Conservation (phyloP, 2,888 invertebrate genomes). For the Pachymerium ferrugineum region DNA sequence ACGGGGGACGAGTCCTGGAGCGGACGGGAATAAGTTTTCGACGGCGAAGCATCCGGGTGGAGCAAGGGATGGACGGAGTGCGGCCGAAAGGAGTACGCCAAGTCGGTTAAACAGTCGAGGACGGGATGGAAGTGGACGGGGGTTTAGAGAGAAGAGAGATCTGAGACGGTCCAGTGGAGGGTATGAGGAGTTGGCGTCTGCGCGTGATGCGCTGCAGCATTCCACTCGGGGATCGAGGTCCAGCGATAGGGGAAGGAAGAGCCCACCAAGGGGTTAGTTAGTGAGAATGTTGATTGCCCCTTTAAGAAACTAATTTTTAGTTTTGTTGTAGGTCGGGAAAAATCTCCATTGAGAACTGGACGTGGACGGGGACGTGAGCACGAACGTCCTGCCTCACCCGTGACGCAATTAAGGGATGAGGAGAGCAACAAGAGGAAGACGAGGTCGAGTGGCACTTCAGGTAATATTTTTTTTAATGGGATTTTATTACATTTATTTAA, state of each 20-base stretch:
- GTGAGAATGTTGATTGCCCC: background rate
- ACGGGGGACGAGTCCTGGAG: constrained; percentile 19
- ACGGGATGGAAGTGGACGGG: background rate
- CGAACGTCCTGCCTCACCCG: background rate
- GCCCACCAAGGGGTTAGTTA: constrained; percentile 20
- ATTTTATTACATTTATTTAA: background rate
- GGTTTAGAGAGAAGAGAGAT: background rate
- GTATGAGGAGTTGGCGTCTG: no score
- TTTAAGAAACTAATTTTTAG: background rate
- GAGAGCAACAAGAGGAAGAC: constrained; percentile 42
- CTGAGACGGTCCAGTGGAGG: background rate
- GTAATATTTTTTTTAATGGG: constrained; percentile 32
- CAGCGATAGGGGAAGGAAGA: background rate
- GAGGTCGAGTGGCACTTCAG: constrained; percentile 41
- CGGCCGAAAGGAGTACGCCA: constrained; percentile 6
- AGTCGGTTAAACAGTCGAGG: constrained; percentile 19
- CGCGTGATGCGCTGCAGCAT: background rate
- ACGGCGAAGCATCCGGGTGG: background rate
- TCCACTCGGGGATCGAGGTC: background rate
- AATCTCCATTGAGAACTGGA: background rate
- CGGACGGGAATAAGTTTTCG: constrained; percentile 13
- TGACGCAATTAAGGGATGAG: constrained; percentile 36
- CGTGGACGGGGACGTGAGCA: background rate
- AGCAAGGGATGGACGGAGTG: no score
- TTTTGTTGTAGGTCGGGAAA: constrained; percentile 21